Percentiles rank a stretch among this genome's conserved stretches.
These are phyloP conservation scores for Climacteris rufus DNA, from an alignment of 2,113 vertebrate species.

Conservation along the genomic window DNA sequence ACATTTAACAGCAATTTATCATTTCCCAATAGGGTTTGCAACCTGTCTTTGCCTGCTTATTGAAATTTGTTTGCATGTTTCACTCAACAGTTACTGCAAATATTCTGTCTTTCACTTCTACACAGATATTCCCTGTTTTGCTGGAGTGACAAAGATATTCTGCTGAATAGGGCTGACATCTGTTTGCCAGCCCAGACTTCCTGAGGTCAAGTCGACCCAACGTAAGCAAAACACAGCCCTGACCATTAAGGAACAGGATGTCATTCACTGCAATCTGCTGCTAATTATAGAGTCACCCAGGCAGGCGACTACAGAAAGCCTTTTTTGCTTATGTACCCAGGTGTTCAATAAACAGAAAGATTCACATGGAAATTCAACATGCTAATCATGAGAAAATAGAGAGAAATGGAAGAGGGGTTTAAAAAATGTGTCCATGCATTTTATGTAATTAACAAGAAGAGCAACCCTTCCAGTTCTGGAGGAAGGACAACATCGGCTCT, in stretches of 20 bases:
- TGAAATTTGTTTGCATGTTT: slow-evolving; percentile 28
- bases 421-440: accelerated
- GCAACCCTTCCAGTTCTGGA: neutral
- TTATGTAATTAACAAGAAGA: neutral
- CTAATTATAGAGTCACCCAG: neutral
- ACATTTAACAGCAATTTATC: slow-evolving; percentile 68
- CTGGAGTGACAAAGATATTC: neutral
- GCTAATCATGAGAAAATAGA: neutral
- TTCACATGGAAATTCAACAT: neutral
- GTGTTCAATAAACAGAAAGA: neutral
- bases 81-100: neutral
- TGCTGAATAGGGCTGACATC: neutral
- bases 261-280: neutral
- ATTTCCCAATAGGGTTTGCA: slow-evolving; percentile 60
- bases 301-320: neutral
- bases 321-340: neutral
- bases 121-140: neutral
- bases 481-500: accelerated
- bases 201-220: neutral
- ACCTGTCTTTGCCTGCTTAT: slow-evolving; percentile 15
- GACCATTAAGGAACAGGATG: neutral
- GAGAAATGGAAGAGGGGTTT: neutral
- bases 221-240: neutral
- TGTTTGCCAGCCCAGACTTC: neutral
- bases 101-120: neutral